Evolutionary conservation across 2,797 vertebrate genomes (phyloP).

Genomic region (Astyanax mexicanus): DNA sequence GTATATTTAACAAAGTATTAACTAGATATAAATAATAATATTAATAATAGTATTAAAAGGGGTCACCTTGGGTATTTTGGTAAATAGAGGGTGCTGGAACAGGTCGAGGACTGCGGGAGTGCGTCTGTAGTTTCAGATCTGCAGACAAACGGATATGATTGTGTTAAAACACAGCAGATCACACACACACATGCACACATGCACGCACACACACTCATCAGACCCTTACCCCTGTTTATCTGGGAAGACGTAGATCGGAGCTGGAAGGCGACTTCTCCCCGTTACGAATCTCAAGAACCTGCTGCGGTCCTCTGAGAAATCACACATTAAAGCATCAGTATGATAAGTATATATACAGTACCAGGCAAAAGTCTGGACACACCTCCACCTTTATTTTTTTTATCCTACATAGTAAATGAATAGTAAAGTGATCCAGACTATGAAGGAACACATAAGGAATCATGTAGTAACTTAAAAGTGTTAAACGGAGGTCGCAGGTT

Average conservation of each 20-base stretch:
- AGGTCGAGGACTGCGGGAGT: slow-evolving; percentile 95
- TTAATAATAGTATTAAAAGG: too few species aligned
- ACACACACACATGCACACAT: not conserved
- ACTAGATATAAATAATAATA: too few species aligned
- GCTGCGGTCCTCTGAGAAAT: slow-evolving; percentile 92
- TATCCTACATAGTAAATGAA: too few species aligned
- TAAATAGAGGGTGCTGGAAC: slow-evolving; percentile 95
- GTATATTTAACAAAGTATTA: too few species aligned
- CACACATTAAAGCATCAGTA: slow-evolving; percentile 19
- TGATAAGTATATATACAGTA: too few species aligned
- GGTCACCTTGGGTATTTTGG: slow-evolving; percentile 94
- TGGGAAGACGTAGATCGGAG: slow-evolving; percentile 94
- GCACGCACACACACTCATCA: slow-evolving; percentile 2
- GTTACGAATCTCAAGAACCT: slow-evolving; percentile 97
- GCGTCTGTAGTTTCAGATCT: slow-evolving; percentile 93
- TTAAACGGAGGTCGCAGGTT: too few species aligned
- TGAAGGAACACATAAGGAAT: too few species aligned
- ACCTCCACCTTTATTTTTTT: too few species aligned
- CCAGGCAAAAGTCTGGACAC: too few species aligned
- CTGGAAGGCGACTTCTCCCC: slow-evolving; percentile 95
- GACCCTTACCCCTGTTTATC: slow-evolving; percentile 91
- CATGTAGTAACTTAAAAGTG: too few species aligned
- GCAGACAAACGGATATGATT: slow-evolving; percentile 16
- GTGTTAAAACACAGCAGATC: not conserved
- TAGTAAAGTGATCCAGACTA: too few species aligned